Evolutionary conservation across 1,140 invertebrate genomes (phyloP).

Genomic region (Bombus superbus): DNA sequence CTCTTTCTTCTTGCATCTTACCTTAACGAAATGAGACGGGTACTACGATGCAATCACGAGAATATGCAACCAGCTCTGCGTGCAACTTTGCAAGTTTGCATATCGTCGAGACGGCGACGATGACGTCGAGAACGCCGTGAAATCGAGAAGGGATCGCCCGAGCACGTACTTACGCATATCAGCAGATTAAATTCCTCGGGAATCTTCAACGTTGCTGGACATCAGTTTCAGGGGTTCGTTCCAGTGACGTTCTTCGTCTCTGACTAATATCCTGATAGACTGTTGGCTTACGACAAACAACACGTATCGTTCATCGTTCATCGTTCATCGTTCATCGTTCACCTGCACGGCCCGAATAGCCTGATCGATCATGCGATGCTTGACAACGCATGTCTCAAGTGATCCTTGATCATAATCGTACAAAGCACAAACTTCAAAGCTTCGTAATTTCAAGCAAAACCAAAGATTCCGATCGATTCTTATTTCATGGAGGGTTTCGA

Average conservation of each 20-base stretch:
- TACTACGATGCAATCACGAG: not conserved
- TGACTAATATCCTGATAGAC: slow-evolving; percentile 41
- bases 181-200: slow-evolving; percentile 65
- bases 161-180: slow-evolving; percentile 57
- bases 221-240: not conserved
- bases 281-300: slow-evolving; percentile 32
- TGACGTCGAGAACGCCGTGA: slow-evolving; percentile 51
- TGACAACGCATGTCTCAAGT: no score
- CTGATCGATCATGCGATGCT: not conserved
- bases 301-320: not conserved
- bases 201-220: slow-evolving; percentile 37
- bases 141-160: slow-evolving; percentile 63
- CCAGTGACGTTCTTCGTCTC: slow-evolving; percentile 11
- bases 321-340: slow-evolving; percentile 23
- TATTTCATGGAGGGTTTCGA: no score
- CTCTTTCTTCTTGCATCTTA: not conserved
- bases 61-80: slow-evolving; percentile 30
- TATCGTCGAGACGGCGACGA: slow-evolving; percentile 35
- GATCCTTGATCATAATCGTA: no score
- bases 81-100: slow-evolving; percentile 7
- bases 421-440: no score
- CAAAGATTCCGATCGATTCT: no score
- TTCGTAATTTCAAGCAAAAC: no score
- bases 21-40: not conserved
- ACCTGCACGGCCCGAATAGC: slow-evolving; percentile 10